phyloP scores from a whole-genome alignment of 2,113 vertebrate genomes.

The Leptocoma aspasia region DNA sequence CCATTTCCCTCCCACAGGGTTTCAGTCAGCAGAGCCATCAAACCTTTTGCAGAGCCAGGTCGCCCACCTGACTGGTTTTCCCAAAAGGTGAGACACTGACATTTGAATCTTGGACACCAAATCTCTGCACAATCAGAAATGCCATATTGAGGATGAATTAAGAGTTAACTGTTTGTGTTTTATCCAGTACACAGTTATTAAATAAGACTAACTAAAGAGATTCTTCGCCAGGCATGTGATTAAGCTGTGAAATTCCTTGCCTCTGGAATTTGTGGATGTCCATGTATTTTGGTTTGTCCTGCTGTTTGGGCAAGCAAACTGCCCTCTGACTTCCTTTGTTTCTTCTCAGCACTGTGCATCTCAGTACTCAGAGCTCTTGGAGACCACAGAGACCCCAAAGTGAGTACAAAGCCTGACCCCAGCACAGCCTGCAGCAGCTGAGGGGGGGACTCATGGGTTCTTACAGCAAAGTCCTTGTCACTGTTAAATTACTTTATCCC shows the following conservation, averaged over 20 bases:
- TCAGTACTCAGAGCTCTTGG: constrained; percentile 95
- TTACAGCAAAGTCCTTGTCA: neutral
- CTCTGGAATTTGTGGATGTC: neutral
- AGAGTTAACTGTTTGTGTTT: neutral
- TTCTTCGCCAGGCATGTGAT: neutral
- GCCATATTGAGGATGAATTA: neutral
- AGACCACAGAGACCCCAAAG: constrained; percentile 98
- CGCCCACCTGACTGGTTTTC: constrained; percentile 99
- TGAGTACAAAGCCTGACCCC: constrained; percentile 71
- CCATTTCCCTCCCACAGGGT: constrained; percentile 77
- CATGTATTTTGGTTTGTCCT: neutral
- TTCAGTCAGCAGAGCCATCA: constrained; percentile 97
- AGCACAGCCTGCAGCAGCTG: neutral
- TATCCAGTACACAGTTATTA: neutral
- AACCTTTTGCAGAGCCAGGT: constrained; percentile 94
- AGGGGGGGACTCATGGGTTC: neutral
- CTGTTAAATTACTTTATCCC: neutral
- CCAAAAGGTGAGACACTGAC: constrained; percentile 83
- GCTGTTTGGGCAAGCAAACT: neutral
- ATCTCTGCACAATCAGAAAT: neutral
- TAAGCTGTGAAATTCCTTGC: neutral
- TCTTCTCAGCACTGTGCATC: constrained; percentile 92
- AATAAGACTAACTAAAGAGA: neutral
- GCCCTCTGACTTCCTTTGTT: constrained; percentile 39
- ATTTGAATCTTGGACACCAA: neutral